Evolutionary conservation across 2,113 vertebrate species (phyloP), one percentile per base, ranked within the genome.

Genomic region (Sceloporus tristichus): DNA sequence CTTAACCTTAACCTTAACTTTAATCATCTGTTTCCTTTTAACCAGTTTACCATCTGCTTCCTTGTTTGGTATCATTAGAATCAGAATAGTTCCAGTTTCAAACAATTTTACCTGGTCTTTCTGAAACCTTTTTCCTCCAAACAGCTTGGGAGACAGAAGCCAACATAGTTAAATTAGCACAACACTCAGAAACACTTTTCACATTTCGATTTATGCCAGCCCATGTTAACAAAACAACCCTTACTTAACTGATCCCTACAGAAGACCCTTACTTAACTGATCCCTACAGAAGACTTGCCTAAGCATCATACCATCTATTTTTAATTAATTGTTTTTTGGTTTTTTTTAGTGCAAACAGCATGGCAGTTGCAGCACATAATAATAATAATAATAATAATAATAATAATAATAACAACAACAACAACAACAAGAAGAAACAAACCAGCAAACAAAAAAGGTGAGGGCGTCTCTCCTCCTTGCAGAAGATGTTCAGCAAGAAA

Each of bases 201-300:
- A 42, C 65, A n/a, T 53, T 79, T 79, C 6, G 11, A 38, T 86
- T 79, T 79, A 53, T 68, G 42, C 29, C 34, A 62, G 40, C 18
- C 75, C 40, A 23, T 79, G 16, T 79, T 79, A 68, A 79, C 85
- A 86, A 79, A 86, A 75, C 40, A n/a, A 16, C 29, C 8, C 34
- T 70, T 42, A 70, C 75, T 53, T 79, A 70, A 79, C 68, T 54
- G 85, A 79, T 86, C 85, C 29, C 85, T 42, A 48, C 42, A 86
- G 62, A 79, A 75, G 59, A 29, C 59, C 8, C 34, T 70, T 42
- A 70, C 75, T 53, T 79, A 70, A 79, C 68, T 54, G 85, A 79
- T 86, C 85, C 29, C 85, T 42, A 48, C 42, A 86, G 62, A 79
- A 75, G 59, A 29, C 59, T 34, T 86, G 18, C 25, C 62, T 10